Evolutionary conservation across 1,140 invertebrate genomes (phyloP), one percentile per base, ranked within the genome.

Genomic region (Drosophila albomicans): DNA sequence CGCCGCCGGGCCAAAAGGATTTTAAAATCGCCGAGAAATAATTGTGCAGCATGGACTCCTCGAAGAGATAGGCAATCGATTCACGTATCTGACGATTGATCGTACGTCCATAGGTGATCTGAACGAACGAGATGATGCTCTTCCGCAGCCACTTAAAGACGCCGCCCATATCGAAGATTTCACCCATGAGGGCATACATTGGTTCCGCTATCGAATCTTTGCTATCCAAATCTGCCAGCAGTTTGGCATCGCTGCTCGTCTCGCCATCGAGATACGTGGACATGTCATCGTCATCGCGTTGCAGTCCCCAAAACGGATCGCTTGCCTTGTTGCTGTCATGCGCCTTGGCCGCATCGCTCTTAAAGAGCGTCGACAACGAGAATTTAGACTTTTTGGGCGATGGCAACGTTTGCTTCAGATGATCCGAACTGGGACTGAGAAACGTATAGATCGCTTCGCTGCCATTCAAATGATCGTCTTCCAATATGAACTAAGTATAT

Each of bases 21-120:
- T 98, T 97, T 46, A 96, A 95, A 69, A 98, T 95, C 13, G 96
- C 93, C 71, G 96, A 95, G 43, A 97, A 95, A 91, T 98, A 98
- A 92, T 97, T 97, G 81, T 98, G 95, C 65, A 98, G 92, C 96
- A 98, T 98, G 57, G 96, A 95, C 91, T 98, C 97, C 20, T 97
- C 98, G 89, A 98, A 96, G 63, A 98, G 93, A 95, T 97, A 97
- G 10, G 95, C 94, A 56, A 98, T 96, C 1, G 96, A 97, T 81
- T 98, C 97, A 76, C 97, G 94, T 45, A 98, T 95, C 95, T 98
- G 97, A 94, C 96, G 96, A 91, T 98, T 98, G 51, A 98, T 98
- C 20, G 97, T 98, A 69, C 97, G 94, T 5, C 97, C 97, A 93
- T 97, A 98, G 0, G 97, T 97, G 51, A 98, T 96, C 93, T 99